Evolutionary conservation across 2,888 invertebrate species (phyloP), one percentile per base, ranked within the genome.

Genomic region (Leptogaster cylindrica): DNA sequence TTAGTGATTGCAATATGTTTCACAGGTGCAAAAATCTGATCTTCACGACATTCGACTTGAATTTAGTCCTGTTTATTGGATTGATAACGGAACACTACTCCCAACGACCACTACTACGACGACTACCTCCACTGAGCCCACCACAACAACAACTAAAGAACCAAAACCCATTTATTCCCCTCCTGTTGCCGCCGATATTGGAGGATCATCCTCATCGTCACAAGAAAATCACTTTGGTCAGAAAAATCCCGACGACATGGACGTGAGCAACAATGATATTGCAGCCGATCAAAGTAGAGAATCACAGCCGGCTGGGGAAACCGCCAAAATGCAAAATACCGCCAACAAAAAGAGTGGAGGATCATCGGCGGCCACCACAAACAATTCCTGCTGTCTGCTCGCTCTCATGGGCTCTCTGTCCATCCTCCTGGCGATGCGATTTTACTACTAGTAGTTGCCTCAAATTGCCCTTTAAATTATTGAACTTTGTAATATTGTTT

Each of bases 21-120:
- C 23, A 1, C 64, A 80, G 81, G 79, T 80, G 27, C 79, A 77
- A 65, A 91, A 91, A 76, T 84, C 86, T 67, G 86, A 86, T 12
- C 82, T 91, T 76, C 81, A 83, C 71, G 89, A 91, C 75, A 85
- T 93, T 0, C 85, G 84, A 72, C 86, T 89, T 4, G 86, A 89
- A 72, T 89, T 89, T 73, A 89, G 91, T n/a, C 88, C 88, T 25
- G 85, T 90, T 51, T 94, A 91, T 78, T 93, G 87, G 80, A 79
- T 90, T 46, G 84, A 85, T 61, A 93, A 93, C 78, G 87, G 89
- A 73, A 89, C 87, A 12, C 79, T 90, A 39, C 90, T 93, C 16
- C 93, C 93, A 1, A 92, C 91, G 8, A 92, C 85, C 1, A 87
- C 86, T 0, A 86, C 86, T 0, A 87, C 86, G 3, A 86, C 85